These are phyloP conservation scores for Oscheius sp. DNA, from an alignment of 2,888 invertebrate genomes.

Conservation along the genomic window DNA sequence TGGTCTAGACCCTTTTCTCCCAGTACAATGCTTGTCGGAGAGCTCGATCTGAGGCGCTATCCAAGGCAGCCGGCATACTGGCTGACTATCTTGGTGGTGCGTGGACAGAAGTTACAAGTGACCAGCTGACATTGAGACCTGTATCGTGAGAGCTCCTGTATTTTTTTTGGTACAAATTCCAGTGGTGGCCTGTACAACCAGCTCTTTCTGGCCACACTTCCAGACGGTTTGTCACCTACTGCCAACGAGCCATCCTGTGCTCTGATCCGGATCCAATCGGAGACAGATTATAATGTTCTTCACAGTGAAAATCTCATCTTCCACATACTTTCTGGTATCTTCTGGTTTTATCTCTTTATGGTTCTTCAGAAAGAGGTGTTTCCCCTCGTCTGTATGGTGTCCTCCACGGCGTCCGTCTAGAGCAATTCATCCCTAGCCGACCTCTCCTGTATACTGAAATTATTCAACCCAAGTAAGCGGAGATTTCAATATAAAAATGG, in stretches of 20 bases:
- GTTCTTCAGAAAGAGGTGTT: constrained; percentile 78
- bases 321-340: constrained; percentile 84
- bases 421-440: constrained; percentile 81
- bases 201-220: constrained; percentile 87
- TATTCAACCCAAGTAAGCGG: constrained; percentile 79
- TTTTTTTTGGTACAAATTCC: constrained; percentile 63
- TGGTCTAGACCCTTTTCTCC: constrained; percentile 52
- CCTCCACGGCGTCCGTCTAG: constrained; percentile 87
- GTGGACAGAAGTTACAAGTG: constrained; percentile 49
- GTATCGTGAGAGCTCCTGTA: too few species aligned
- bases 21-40: constrained; percentile 53
- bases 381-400: constrained; percentile 94
- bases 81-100: constrained; percentile 62
- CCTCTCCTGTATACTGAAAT: constrained; percentile 85
- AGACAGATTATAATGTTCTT: constrained; percentile 82
- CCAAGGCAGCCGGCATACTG: constrained; percentile 55
- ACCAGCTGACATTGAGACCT: too few species aligned
- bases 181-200: constrained; percentile 96
- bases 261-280: constrained; percentile 77
- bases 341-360: neutral
- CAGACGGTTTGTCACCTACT: constrained; percentile 17
- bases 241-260: constrained; percentile 47
- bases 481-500: neutral
- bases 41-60: constrained; percentile 52
- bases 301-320: constrained; percentile 95